Evolutionary conservation across 2,113 vertebrate genomes (phyloP).

Genomic region (Amazona guildingii): DNA sequence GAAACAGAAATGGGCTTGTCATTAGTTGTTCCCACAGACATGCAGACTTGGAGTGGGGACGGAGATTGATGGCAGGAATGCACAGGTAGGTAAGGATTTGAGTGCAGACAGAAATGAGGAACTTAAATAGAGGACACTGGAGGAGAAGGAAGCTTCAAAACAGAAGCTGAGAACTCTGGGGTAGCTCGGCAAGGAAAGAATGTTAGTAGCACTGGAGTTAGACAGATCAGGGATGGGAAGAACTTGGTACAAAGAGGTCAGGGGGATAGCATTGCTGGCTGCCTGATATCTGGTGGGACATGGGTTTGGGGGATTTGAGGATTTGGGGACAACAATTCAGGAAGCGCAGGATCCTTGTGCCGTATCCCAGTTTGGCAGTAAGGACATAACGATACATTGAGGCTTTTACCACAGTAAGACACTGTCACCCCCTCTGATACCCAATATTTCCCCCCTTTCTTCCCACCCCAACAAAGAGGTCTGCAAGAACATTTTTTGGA

Average conservation of each 20-base stretch:
- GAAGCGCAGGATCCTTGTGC: not conserved
- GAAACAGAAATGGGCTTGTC: not conserved
- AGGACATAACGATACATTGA: not conserved
- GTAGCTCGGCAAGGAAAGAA: not conserved
- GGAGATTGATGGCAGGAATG: not conserved
- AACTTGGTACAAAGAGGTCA: not conserved
- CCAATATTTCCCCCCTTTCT: not conserved
- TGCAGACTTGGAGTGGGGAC: not conserved
- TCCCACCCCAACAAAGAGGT: not conserved
- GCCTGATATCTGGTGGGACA: not conserved
- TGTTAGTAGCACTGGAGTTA: not conserved
- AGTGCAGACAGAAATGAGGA: not conserved
- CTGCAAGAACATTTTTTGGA: not conserved
- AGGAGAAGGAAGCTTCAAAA: not conserved
- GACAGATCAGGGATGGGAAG: not conserved
- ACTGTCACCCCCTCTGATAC: not conserved
- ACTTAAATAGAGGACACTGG: not conserved
- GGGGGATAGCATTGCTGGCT: not conserved
- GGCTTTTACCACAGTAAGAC: not conserved
- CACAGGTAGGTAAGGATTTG: constrained; percentile 4
- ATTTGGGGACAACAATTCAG: not conserved
- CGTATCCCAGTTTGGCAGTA: not conserved
- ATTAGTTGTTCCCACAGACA: not conserved
- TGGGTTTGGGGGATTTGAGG: not conserved
- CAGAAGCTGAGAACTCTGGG: not conserved